These are phyloP conservation scores for Sardinella longiceps DNA, from an alignment of 2,797 vertebrate species.

Conservation along the genomic window DNA sequence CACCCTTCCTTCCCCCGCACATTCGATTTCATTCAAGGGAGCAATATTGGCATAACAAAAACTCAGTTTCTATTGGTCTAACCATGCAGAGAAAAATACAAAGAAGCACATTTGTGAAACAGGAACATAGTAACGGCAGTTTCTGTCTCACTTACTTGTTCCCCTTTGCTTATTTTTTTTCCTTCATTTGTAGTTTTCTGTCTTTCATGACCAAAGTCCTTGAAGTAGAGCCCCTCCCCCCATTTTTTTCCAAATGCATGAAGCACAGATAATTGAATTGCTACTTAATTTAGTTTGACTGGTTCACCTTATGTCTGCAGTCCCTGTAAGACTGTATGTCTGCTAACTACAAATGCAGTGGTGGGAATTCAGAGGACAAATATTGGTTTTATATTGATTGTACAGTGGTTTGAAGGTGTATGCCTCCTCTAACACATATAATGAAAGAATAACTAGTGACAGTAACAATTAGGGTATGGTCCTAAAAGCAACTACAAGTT, in stretches of 20 bases:
- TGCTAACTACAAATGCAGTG: neutral
- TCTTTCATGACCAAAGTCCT: neutral
- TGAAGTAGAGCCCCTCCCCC: neutral
- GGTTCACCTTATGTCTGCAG: slow-evolving; percentile 22
- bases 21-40: neutral
- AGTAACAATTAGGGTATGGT: neutral
- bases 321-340: neutral
- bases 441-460: neutral
- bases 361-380: neutral
- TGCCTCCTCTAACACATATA: neutral
- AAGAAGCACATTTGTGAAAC: too few species aligned
- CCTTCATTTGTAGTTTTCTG: neutral
- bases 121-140: neutral
- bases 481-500: neutral
- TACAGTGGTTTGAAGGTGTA: neutral
- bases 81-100: too few species aligned
- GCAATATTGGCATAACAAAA: too few species aligned
- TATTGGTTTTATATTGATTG: neutral
- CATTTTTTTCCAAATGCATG: neutral
- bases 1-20: neutral
- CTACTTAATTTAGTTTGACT: slow-evolving; percentile 10
- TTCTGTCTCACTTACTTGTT: neutral
- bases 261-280: neutral
- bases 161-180: neutral
- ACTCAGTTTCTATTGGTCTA: too few species aligned